Evolutionary conservation across 1,140 invertebrate genomes (phyloP), one percentile per base, ranked within the genome.

Genomic region (Meloidogyne chitwoodi): DNA sequence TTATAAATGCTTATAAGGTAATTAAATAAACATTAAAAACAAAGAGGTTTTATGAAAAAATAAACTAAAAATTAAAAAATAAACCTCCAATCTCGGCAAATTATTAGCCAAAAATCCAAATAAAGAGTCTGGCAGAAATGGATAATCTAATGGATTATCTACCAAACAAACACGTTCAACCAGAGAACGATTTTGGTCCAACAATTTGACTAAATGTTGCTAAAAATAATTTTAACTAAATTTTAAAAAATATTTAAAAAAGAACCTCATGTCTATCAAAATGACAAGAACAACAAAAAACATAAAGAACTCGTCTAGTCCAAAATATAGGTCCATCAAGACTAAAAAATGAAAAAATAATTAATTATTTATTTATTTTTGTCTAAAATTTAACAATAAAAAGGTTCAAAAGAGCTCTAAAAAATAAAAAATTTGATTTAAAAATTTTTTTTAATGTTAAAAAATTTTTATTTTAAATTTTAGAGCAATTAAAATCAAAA

Each of bases 281-380:
- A 73, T 86, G 85, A 69, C 85, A 86, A 16, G 85, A 87, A 76
- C 84, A 85, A 62, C 85, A 87, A 74, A 83, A 86, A 22, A 83
- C 78, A 71, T 87, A 87, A 34, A 80, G 71, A 34, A 86, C 85
- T 31, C 81, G 79, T 66, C 85, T 76, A 70, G 84, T 81, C 85
- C 85, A 86, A 68, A 86, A 86, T 38, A 86, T 83, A 22, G 85
- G 85, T 1, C 85, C 85, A 69, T 86, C 85, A 26, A 76, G 67
- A 67, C 80, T 83, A 14, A 84, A 73, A 34, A 73, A 29, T 11
- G 11, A 62, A 61, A 72, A 44, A 61, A 72, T 22, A 48, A 22
- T 70, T 70, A 19, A 48, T 16, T 56, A 6, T 56, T 62, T 14
- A 41, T 16, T 41, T 14, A 41, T 41, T 41, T 41, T 41, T 0